Percentiles rank a stretch among this genome's conserved stretches.
Conservation (phyloP, 2,113 vertebrate genomes). For the Phainopepla nitens region DNA sequence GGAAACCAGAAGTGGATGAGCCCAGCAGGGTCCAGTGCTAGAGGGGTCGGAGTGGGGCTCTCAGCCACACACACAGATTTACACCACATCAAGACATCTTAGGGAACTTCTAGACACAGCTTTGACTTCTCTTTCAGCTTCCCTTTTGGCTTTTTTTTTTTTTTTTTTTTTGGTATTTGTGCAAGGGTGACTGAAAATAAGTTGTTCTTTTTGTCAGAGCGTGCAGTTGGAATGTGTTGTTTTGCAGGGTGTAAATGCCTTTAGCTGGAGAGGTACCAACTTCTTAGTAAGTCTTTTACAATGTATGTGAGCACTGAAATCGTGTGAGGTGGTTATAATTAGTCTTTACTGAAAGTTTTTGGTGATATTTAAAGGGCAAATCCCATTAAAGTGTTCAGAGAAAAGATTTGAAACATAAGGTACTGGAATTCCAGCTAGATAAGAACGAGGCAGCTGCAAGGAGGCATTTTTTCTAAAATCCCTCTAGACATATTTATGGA, state of each 20-base stretch:
- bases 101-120: not conserved
- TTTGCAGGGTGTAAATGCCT: not conserved
- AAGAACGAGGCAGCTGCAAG: not conserved
- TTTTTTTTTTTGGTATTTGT: not conserved
- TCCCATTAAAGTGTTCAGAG: not conserved
- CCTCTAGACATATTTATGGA: not conserved
- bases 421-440: not conserved
- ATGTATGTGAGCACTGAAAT: not conserved
- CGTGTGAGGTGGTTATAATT: not conserved
- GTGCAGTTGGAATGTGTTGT: not conserved
- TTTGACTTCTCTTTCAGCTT: not conserved
- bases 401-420: not conserved
- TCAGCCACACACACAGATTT: not conserved
- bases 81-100: not conserved
- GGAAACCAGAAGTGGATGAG: rapidly evolving
- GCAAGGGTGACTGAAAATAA: not conserved
- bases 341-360: not conserved
- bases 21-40: rapidly evolving
- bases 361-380: not conserved
- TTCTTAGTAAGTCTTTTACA: not conserved
- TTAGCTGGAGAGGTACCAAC: not conserved
- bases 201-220: not conserved
- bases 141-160: not conserved
- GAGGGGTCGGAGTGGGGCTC: not conserved
- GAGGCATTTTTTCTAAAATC: not conserved